phyloP scores from a whole-genome alignment of 2,113 vertebrate species.

The Microcebus jonahi region DNA sequence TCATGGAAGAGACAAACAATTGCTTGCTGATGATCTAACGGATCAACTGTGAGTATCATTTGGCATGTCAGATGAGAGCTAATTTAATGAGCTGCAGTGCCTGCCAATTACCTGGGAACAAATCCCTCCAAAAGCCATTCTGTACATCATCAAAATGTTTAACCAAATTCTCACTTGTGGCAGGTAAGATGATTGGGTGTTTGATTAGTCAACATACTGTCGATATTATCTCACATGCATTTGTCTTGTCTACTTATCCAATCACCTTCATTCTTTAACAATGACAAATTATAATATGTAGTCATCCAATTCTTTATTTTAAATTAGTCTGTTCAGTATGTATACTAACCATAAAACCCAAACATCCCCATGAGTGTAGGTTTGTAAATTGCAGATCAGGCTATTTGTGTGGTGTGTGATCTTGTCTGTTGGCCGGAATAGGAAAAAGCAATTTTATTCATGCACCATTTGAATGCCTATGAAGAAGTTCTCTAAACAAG shows the following conservation, averaged over 20 bases:
- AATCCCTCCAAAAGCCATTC: conserved; percentile 73
- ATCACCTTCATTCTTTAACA: conserved; percentile 76
- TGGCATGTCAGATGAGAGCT: conserved; percentile 83
- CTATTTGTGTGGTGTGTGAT: conserved; percentile 58
- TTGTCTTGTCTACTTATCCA: conserved; percentile 75
- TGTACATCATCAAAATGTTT: conserved; percentile 82
- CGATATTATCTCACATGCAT: conserved; percentile 52
- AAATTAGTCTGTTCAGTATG: conserved; percentile 58
- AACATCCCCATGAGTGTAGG: conserved; percentile 59
- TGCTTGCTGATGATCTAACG: conserved; percentile 86
- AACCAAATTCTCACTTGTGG: conserved; percentile 82
- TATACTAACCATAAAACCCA: conserved; percentile 67
- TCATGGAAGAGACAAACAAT: conserved; percentile 83
- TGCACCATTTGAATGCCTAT: not conserved
- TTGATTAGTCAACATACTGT: conserved; percentile 71
- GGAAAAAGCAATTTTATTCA: conserved; percentile 53
- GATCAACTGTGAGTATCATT: conserved; percentile 84
- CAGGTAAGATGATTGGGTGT: conserved; percentile 79
- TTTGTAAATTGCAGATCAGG: conserved; percentile 54
- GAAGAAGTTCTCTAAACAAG: conserved; percentile 38
- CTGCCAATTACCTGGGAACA: conserved; percentile 85
- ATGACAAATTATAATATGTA: conserved; percentile 81
- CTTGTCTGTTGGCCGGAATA: conserved; percentile 49
- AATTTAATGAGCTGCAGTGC: conserved; percentile 84
- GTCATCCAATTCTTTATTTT: conserved; percentile 78